A percentile compares a stretch with the other conserved stretches of the same genome.
Evolutionary conservation across 1,140 invertebrate genomes (phyloP).

Genomic region (Formica exsecta): DNA sequence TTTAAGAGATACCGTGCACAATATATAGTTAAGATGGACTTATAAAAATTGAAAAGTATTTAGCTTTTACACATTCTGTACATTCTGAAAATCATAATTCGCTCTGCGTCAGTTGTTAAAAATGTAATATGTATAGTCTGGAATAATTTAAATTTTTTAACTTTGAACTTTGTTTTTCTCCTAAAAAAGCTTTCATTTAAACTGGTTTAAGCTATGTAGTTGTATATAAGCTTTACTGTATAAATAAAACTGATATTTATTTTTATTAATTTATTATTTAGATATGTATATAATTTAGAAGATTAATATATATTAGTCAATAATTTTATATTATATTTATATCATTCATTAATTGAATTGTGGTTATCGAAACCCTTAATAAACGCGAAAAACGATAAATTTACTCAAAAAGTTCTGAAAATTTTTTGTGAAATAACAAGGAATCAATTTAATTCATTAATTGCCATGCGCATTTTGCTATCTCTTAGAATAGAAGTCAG

Average conservation of each 20-base stretch:
- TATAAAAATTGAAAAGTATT: not conserved
- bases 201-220: not conserved
- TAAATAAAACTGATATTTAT: not conserved
- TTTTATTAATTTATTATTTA: not conserved
- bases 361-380: not conserved
- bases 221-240: not conserved
- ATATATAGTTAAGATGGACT: not conserved
- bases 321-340: not conserved
- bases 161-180: not conserved
- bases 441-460: conserved; percentile 43
- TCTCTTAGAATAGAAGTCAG: conserved; percentile 40
- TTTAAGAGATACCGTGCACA: not conserved
- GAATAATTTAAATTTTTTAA: conserved; percentile 15
- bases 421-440: not conserved
- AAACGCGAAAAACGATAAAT: conserved; percentile 1
- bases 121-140: not conserved
- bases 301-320: not conserved
- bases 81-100: conserved; percentile 11
- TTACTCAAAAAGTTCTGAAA: not conserved
- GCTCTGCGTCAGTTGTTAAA: not conserved
- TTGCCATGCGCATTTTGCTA: conserved; percentile 25
- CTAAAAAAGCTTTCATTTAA: not conserved
- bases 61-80: not conserved
- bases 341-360: not conserved
- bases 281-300: no score